These are phyloP conservation scores for Sminthurinus aureus DNA, from an alignment of 2,888 invertebrate genomes.

Conservation along the genomic window DNA sequence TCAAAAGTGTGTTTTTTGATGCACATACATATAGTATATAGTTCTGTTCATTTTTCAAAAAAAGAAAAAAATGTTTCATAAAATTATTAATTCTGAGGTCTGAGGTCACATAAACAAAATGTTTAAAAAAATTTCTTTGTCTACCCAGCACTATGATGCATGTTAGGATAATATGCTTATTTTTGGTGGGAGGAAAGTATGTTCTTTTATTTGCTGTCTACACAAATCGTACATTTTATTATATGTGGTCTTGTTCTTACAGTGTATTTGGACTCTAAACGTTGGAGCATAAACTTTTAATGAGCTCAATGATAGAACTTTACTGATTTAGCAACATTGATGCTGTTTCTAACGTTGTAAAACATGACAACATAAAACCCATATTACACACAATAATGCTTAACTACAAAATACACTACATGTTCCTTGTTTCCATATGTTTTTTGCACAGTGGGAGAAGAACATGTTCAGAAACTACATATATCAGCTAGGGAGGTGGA, in stretches of 20 bases:
- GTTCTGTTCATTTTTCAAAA: neutral
- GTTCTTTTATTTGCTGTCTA: neutral
- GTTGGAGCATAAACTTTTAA: neutral
- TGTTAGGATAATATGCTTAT: too few relatives aligned
- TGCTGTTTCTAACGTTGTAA: neutral
- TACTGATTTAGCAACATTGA: neutral
- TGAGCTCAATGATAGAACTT: neutral
- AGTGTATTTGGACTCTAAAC: neutral
- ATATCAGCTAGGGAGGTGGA: too few relatives aligned
- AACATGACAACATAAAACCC: neutral
- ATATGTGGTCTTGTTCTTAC: neutral
- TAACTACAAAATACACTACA: neutral
- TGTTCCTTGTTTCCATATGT: neutral
- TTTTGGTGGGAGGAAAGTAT: neutral
- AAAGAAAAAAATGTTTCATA: too few relatives aligned
- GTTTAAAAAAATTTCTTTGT: too few relatives aligned
- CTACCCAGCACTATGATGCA: too few relatives aligned
- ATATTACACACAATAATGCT: neutral
- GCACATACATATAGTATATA: neutral
- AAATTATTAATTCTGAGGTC: neutral
- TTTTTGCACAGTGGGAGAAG: neutral
- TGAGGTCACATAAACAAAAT: neutral
- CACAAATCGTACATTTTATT: neutral
- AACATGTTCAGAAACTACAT: too few relatives aligned
- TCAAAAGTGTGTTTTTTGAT: neutral